Conservation (phyloP, 2,888 invertebrate genomes). For the Seira sanloemensis region DNA sequence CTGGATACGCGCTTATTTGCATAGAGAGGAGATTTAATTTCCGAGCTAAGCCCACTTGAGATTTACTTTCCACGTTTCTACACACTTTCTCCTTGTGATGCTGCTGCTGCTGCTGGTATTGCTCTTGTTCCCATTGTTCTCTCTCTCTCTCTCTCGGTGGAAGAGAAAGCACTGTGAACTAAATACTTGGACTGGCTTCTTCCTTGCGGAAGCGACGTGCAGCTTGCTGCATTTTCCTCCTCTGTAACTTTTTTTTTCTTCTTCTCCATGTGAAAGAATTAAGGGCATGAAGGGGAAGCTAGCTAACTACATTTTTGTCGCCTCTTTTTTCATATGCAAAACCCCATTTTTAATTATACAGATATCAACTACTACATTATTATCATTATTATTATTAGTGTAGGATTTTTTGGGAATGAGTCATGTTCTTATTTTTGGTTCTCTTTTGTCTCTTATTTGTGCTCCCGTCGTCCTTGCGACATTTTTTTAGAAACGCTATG, state of each 20-base stretch:
- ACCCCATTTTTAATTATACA: background rate
- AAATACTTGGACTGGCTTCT: no score
- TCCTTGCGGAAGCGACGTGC: no score
- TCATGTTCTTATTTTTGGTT: conserved; percentile 48
- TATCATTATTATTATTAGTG: background rate
- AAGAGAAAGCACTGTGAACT: no score
- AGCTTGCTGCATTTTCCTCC: no score
- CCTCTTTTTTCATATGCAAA: conserved; percentile 7
- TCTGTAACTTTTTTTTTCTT: background rate
- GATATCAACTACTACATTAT: background rate
- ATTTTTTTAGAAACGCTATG: conserved; percentile 67
- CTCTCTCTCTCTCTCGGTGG: conserved; percentile 1
- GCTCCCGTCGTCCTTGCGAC: conserved; percentile 61
- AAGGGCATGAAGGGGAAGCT: background rate
- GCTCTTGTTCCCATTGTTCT: no score
- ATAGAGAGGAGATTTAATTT: conserved; percentile 68
- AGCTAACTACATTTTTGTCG: background rate
- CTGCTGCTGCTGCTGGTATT: no score
- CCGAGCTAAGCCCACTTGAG: conserved; percentile 67
- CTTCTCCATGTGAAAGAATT: background rate
- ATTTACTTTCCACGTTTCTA: conserved; percentile 57
- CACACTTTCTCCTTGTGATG: background rate
- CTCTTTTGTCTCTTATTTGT: conserved; percentile 44
- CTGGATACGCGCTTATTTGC: conserved; percentile 63
- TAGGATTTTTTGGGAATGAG: background rate